phyloP scores from a whole-genome alignment of 2,113 vertebrate genomes.

The Rhinolophus ferrumequinum region DNA sequence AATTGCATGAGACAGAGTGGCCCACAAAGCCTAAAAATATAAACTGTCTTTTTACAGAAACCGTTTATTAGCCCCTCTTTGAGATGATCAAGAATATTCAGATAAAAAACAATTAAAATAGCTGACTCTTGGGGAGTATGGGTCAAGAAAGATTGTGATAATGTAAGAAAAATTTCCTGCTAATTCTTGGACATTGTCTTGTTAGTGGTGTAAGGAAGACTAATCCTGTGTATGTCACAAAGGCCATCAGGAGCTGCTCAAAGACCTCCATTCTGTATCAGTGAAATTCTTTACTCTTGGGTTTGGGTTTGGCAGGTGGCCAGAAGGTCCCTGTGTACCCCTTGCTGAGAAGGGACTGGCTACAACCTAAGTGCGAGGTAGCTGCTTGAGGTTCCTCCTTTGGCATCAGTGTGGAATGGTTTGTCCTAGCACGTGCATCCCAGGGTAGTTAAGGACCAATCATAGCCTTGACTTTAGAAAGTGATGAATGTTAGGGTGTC shows the following conservation, averaged over 20 bases:
- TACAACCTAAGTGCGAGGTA: background rate
- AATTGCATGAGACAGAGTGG: background rate
- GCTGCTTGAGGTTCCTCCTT: conserved; percentile 5
- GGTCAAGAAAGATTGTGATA: conserved; percentile 27
- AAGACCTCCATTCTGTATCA: background rate
- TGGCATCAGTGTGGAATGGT: background rate
- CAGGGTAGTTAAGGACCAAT: background rate
- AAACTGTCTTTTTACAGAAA: conserved; percentile 32
- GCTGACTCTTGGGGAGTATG: background rate
- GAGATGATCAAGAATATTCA: background rate
- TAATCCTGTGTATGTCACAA: conserved; percentile 48
- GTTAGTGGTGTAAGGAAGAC: background rate
- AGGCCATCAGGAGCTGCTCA: background rate
- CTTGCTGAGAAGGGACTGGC: background rate
- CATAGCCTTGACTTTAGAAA: background rate
- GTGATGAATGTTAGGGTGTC: conserved; percentile 56
- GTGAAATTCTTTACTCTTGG: background rate
- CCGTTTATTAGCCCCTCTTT: background rate
- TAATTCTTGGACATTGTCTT: conserved; percentile 21
- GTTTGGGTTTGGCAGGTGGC: conserved; percentile 20
- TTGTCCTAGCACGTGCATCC: background rate
- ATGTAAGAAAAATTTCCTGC: conserved; percentile 55
- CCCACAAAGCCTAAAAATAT: background rate
- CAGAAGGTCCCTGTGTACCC: background rate
- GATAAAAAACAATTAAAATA: background rate